phyloP scores from a whole-genome alignment of 92 coral and sea anemone species.

The Porites lobata region DNA sequence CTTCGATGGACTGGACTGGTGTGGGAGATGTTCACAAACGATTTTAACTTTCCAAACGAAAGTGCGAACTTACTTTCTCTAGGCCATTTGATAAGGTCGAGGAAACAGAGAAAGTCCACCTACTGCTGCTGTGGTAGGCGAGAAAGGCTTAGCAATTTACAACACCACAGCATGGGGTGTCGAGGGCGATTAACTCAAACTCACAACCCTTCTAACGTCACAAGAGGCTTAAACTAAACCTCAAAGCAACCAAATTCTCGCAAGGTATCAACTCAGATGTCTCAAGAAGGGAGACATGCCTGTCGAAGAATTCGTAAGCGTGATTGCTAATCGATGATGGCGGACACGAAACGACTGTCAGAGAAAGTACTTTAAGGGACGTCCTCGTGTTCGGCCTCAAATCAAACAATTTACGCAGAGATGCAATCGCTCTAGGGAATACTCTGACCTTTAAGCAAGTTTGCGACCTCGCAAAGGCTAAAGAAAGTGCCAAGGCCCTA shows the following conservation, averaged over 20 bases:
- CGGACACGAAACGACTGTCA: slow-evolving; percentile 1
- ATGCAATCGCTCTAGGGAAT: not conserved
- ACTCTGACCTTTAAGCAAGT: slow-evolving; percentile 31
- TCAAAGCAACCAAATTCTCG: slow-evolving; percentile 61
- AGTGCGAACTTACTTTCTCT: slow-evolving; percentile 65
- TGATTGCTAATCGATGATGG: slow-evolving; percentile 10
- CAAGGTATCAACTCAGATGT: slow-evolving; percentile 64
- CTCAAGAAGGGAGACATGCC: slow-evolving; percentile 64
- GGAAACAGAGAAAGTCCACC: slow-evolving; percentile 51
- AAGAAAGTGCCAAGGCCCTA: slow-evolving; percentile 33
- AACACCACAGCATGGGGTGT: slow-evolving; percentile 58
- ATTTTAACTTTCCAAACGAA: slow-evolving; percentile 67
- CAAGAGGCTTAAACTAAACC: slow-evolving; percentile 63
- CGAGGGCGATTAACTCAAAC: slow-evolving; percentile 45
- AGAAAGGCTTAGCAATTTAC: slow-evolving; percentile 67
- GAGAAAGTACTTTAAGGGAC: slow-evolving; percentile 9
- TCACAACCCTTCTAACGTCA: slow-evolving; percentile 35
- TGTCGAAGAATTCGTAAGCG: slow-evolving; percentile 64
- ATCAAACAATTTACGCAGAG: not conserved
- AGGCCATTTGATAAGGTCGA: slow-evolving; percentile 55
- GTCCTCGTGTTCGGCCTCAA: not conserved
- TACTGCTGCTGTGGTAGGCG: slow-evolving; percentile 60
- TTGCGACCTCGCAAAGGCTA: slow-evolving; percentile 31
- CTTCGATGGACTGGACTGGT: not conserved
- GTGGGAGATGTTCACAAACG: slow-evolving; percentile 68